These are phyloP conservation scores for Plebejus anna DNA, from an alignment of 2,888 invertebrate species.

Conservation along the genomic window DNA sequence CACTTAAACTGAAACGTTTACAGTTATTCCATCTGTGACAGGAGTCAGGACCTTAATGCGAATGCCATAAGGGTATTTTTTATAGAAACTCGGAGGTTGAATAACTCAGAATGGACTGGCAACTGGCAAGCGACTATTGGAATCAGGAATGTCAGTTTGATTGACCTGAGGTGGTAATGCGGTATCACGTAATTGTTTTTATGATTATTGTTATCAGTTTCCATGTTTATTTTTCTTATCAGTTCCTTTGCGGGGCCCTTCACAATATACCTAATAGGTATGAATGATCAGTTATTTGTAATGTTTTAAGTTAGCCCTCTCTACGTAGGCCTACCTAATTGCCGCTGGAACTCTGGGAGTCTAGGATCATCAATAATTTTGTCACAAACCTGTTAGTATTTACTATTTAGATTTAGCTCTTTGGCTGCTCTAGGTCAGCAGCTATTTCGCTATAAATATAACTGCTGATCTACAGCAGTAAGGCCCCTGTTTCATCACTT, in stretches of 20 bases:
- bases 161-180: neutral
- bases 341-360: too few relatives aligned
- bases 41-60: neutral
- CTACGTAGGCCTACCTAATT: too few relatives aligned
- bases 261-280: neutral
- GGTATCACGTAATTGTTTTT: constrained; percentile 1
- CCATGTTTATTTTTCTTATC: neutral
- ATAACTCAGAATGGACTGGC: neutral
- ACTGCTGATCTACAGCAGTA: too few relatives aligned
- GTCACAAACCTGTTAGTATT: too few relatives aligned
- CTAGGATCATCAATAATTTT: too few relatives aligned
- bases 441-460: too few relatives aligned
- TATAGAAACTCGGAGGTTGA: neutral
- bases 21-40: neutral
- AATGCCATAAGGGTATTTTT: neutral
- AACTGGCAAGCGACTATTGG: neutral
- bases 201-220: neutral
- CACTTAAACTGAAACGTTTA: neutral
- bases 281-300: neutral
- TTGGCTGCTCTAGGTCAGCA: too few relatives aligned
- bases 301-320: too few relatives aligned
- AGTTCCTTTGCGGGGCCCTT: neutral
- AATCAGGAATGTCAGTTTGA: neutral
- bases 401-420: too few relatives aligned
- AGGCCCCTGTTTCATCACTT: too few relatives aligned